These are phyloP conservation scores for Sarcophaga caerulescens DNA, from an alignment of 2,888 invertebrate species.

Conservation along the genomic window DNA sequence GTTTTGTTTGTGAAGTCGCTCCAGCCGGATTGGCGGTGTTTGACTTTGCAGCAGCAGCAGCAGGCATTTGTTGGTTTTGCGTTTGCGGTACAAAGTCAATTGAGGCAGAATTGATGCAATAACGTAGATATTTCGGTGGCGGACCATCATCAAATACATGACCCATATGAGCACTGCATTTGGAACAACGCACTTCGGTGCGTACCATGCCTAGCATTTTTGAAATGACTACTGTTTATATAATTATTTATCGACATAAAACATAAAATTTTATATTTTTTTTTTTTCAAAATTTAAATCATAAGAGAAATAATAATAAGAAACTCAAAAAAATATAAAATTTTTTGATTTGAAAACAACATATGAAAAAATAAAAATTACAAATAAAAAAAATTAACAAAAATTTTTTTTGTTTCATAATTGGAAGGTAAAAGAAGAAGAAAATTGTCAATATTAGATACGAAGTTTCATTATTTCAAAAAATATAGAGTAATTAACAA, in stretches of 20 bases:
- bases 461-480: constrained; percentile 36
- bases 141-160: constrained; percentile 99
- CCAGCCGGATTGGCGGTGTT: constrained; percentile 49
- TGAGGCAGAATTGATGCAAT: constrained; percentile 96
- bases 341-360: constrained; percentile 31
- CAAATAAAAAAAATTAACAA: constrained; percentile 36
- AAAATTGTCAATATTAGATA: constrained; percentile 60
- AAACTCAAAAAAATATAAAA: constrained; percentile 24
- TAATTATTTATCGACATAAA: constrained; percentile 70
- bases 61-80: constrained; percentile 56
- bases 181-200: constrained; percentile 97
- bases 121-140: constrained; percentile 93
- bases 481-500: constrained; percentile 8
- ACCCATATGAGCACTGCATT: constrained; percentile 96
- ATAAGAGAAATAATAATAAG: constrained; percentile 58
- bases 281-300: constrained; percentile 66
- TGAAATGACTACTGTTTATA: constrained; percentile 83
- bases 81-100: constrained; percentile 79
- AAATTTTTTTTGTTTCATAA: constrained; percentile 36
- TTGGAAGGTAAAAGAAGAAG: constrained; percentile 61
- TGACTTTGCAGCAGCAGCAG: constrained; percentile 55
- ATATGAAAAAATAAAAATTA: neutral
- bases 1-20: constrained; percentile 57
- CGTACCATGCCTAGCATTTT: constrained; percentile 92
- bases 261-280: constrained; percentile 57